Evolutionary conservation across 2,113 vertebrate genomes (phyloP).

Genomic region (Scomber scombrus): DNA sequence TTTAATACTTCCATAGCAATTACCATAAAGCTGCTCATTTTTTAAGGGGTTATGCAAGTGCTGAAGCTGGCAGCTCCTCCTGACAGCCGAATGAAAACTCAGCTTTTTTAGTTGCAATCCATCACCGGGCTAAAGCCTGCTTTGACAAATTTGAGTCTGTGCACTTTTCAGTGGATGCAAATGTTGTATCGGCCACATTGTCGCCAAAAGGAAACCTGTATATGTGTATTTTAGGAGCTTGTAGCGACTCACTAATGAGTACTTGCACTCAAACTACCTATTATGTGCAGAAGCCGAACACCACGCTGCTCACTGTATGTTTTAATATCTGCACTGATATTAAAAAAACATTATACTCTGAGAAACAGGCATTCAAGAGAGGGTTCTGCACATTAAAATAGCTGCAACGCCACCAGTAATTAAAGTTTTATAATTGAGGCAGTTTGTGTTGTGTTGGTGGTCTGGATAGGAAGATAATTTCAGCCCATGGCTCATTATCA

Average conservation of each 20-base stretch:
- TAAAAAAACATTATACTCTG: not conserved
- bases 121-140: constrained; percentile 54
- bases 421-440: not conserved
- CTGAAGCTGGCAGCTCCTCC: constrained; percentile 67
- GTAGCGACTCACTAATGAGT: constrained; percentile 16
- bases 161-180: constrained; percentile 40
- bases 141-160: constrained; percentile 62
- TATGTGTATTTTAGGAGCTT: constrained; percentile 17
- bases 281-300: not conserved
- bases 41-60: constrained; percentile 63
- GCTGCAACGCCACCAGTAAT: constrained; percentile 7
- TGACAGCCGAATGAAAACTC: constrained; percentile 65
- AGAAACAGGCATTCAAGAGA: not conserved
- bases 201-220: constrained; percentile 23
- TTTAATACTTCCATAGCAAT: constrained; percentile 42
- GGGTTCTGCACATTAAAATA: not conserved
- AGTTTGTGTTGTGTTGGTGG: not conserved
- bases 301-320: not conserved
- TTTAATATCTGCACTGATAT: not conserved
- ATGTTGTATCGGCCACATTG: constrained; percentile 36
- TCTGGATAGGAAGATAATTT: not conserved
- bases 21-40: constrained; percentile 55
- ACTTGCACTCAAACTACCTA: not conserved
- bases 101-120: constrained; percentile 68
- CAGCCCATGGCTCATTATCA: constrained; percentile 28